Evolutionary conservation across 1,140 invertebrate species (phyloP).

Genomic region (Hyposmocoma kahamanoa): DNA sequence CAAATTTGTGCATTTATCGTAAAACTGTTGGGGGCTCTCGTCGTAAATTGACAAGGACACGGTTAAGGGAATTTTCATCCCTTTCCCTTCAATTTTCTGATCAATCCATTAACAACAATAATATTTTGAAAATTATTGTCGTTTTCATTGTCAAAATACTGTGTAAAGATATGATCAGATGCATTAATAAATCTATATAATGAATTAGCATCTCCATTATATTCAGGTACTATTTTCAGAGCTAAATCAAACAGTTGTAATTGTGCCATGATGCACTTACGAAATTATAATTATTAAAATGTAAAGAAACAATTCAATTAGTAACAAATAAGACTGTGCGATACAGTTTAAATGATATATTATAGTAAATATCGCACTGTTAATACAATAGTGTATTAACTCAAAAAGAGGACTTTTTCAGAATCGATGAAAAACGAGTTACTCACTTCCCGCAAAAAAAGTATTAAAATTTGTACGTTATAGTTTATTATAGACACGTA

Average conservation of each 20-base stretch:
- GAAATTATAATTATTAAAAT: too few relatives aligned
- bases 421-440: too few relatives aligned
- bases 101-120: not conserved
- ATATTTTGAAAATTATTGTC: not conserved
- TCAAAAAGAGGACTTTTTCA: too few relatives aligned
- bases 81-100: not conserved
- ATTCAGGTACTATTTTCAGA: not conserved
- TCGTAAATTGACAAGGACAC: not conserved
- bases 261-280: not conserved
- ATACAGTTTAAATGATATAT: not conserved
- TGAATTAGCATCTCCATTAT: not conserved
- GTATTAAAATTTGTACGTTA: too few relatives aligned
- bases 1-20: not conserved
- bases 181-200: not conserved
- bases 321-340: not conserved
- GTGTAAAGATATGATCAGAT: not conserved
- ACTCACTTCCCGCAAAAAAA: too few relatives aligned
- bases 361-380: too few relatives aligned
- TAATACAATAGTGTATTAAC: too few relatives aligned
- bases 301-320: not conserved
- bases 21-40: not conserved
- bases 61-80: not conserved
- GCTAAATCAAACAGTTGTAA: not conserved
- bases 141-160: not conserved
- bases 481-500: too few relatives aligned